phyloP scores from a whole-genome alignment of 2,113 vertebrate genomes.

The Tupaia tana region DNA sequence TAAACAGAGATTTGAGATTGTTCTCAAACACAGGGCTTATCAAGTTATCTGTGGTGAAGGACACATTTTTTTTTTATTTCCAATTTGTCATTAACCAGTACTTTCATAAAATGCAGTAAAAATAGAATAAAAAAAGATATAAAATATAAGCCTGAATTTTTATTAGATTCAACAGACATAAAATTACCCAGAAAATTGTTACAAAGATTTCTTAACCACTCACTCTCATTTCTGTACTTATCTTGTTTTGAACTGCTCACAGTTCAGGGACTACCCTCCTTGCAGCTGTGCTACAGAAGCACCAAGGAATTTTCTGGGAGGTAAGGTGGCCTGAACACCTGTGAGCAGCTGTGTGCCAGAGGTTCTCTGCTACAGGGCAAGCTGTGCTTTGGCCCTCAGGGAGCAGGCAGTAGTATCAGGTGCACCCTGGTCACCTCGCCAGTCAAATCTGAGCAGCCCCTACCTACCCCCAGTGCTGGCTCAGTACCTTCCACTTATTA shows the following conservation, averaged over 20 bases:
- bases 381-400: neutral
- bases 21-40: neutral
- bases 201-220: neutral
- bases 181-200: conserved; percentile 47
- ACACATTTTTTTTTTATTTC: neutral
- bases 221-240: neutral
- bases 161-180: conserved; percentile 43
- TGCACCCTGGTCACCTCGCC: fast-evolving
- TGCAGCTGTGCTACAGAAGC: neutral
- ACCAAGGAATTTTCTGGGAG: fast-evolving
- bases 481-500: neutral
- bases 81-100: neutral
- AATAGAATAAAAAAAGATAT: neutral
- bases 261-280: fast-evolving
- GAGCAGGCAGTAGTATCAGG: fast-evolving
- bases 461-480: fast-evolving
- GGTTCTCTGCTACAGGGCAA: neutral
- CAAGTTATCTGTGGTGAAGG: neutral
- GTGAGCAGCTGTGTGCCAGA: neutral
- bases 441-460: neutral
- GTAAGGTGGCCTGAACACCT: neutral
- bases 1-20: too few species aligned
- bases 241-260: neutral
- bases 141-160: neutral
- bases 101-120: conserved; percentile 37